phyloP scores from a whole-genome alignment of 2,797 vertebrate genomes.

The Leucoraja ocellata region DNA sequence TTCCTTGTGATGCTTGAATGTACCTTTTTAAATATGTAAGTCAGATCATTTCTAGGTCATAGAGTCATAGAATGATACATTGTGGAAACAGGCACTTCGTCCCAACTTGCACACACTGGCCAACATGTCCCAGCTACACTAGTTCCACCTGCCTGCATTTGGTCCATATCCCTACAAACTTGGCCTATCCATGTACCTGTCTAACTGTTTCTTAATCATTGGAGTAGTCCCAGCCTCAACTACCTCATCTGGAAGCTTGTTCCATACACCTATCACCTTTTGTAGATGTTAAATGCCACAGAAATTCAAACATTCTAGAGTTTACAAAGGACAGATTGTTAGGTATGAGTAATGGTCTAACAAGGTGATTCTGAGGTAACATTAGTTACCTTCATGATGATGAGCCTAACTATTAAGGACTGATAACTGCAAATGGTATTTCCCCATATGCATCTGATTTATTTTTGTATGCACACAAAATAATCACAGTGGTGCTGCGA shows the following conservation, averaged over 20 bases:
- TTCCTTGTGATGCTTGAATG: not conserved
- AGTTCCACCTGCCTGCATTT: no score
- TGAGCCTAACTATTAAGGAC: not conserved
- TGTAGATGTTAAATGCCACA: not conserved
- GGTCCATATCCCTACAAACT: no score
- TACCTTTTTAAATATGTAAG: not conserved
- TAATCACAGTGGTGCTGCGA: no score
- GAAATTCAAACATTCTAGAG: not conserved
- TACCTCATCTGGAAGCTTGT: no score
- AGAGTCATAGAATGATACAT: no score
- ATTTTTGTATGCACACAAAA: not conserved
- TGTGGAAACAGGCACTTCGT: no score
- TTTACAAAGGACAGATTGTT: not conserved
- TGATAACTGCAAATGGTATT: not conserved
- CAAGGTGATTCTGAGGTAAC: conserved; percentile 4
- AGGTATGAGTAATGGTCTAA: not conserved
- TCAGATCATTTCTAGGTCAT: not conserved
- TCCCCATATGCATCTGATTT: not conserved
- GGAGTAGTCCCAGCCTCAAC: no score
- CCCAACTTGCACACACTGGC: no score
- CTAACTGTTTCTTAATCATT: no score
- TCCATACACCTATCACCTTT: no score
- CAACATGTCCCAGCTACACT: no score
- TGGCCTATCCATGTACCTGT: no score
- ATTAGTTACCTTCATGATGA: not conserved